Conservation (phyloP, 2,113 vertebrate genomes). For the Climacteris rufus region DNA sequence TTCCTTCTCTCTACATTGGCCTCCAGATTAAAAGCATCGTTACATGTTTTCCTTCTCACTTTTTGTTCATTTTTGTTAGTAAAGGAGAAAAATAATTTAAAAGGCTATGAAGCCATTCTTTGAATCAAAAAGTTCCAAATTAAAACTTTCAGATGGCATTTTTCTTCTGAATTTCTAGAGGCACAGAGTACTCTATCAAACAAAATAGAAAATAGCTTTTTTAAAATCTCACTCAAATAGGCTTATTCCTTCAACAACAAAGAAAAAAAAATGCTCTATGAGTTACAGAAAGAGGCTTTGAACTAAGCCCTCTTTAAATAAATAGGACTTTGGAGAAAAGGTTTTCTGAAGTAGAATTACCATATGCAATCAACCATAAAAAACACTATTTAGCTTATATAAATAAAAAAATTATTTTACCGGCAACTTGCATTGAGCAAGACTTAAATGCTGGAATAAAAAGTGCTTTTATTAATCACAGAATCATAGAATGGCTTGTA, state of each 20-base stretch:
- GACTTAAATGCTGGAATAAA: background rate
- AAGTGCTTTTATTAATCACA: background rate
- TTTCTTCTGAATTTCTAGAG: background rate
- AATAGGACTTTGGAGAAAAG: background rate
- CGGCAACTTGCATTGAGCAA: background rate
- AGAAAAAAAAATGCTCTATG: background rate
- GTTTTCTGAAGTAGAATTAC: background rate
- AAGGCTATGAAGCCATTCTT: background rate
- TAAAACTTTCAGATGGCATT: background rate
- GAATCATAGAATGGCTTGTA: background rate
- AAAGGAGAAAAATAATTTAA: background rate
- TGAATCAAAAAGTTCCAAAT: rapidly evolving
- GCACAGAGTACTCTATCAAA: background rate
- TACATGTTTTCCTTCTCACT: background rate
- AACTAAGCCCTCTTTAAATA: background rate
- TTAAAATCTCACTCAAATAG: background rate
- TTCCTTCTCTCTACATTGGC: background rate
- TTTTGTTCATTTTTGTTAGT: background rate
- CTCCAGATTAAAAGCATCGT: background rate
- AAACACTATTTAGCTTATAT: background rate
- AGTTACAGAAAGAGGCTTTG: background rate
- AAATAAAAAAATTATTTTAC: background rate
- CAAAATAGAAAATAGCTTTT: background rate
- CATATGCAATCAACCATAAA: background rate
- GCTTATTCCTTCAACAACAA: background rate